Conservation (phyloP, 2,113 vertebrate genomes). For the Salvelinus namaycush region DNA sequence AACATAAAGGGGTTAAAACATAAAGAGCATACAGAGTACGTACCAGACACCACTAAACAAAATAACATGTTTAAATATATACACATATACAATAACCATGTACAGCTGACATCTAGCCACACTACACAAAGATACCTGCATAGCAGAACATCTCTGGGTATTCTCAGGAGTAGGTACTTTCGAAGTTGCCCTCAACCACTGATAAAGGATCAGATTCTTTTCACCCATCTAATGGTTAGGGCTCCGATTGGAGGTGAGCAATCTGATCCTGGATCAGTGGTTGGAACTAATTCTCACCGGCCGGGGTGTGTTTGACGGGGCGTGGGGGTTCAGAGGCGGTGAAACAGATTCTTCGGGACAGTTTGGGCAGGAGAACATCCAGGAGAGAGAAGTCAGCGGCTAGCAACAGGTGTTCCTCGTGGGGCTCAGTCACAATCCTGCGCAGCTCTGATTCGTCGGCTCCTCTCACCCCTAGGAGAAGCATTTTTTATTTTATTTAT, state of each 20-base stretch:
- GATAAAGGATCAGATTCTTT: neutral
- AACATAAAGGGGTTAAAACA: neutral
- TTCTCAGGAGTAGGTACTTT: no score
- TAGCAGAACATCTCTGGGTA: no score
- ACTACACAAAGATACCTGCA: no score
- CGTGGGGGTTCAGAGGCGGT: conserved; percentile 82
- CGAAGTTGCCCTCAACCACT: no score
- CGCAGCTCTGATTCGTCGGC: conserved; percentile 75
- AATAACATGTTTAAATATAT: no score
- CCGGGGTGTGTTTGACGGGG: conserved; percentile 59
- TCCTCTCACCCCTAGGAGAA: conserved; percentile 72
- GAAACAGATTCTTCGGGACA: conserved; percentile 82
- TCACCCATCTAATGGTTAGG: neutral
- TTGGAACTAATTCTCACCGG: conserved; percentile 51
- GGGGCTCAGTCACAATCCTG: conserved; percentile 76
- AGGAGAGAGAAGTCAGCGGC: conserved; percentile 73
- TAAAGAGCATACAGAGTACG: conserved; percentile 10
- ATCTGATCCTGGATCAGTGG: neutral
- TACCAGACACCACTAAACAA: no score
- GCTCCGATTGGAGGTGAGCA: neutral
- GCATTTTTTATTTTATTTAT: no score
- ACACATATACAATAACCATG: no score
- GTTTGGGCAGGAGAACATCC: conserved; percentile 68
- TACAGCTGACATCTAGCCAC: no score
- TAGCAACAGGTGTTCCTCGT: conserved; percentile 77